Evolutionary conservation across 2,113 vertebrate genomes (phyloP), one percentile per base, ranked within the genome.

Genomic region (Coptodon bakossiorum): DNA sequence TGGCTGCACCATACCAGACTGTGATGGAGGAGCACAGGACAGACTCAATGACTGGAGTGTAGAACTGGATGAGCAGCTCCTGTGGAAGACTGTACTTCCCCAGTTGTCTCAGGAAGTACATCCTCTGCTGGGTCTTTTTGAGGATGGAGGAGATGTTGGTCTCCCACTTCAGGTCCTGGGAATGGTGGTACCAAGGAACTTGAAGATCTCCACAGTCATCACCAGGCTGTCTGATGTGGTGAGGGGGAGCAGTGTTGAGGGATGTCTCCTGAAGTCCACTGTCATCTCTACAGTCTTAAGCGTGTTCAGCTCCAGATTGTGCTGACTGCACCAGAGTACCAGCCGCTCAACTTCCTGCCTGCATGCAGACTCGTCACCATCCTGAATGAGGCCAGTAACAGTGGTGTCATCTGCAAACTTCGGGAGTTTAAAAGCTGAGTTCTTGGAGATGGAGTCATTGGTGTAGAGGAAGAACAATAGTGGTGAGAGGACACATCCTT

Each of bases 341-440:
- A 54, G 53, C 53, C 0, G 2, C 53, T 12, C 2, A 54, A 54
- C 6, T 24, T 54, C 53, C 53, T 54, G 53, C n/a, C 3, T 1
- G 53, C 1, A 54, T 24, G 53, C 6, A 54, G 53, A 3, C 53
- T 24, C n/a, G 7, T 54, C 53, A 54, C 53, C 53, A 54, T 24
- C 53, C 53, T 24, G n/a, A 24, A 54, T 54, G n/a, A 24, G 53
- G n/a, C 53, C 53, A 54, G 12, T 54, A n/a, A 54, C 1, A 0
- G n/a, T 54, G 53, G 53, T 54, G 53, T 54, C 53, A 24, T 54
- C 53, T 54, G 53, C 53, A 54, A 54, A 54, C n/a, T 12, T 54
- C 0, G 0, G 53, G 53, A 54, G 10, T 22, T 54, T 54, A 24
- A 24, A n/a, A 54, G n/a, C n/a, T 1, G 3, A 54, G 53, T 12